Evolutionary conservation across 2,797 vertebrate species (phyloP).

Genomic region (Lutra lutra): DNA sequence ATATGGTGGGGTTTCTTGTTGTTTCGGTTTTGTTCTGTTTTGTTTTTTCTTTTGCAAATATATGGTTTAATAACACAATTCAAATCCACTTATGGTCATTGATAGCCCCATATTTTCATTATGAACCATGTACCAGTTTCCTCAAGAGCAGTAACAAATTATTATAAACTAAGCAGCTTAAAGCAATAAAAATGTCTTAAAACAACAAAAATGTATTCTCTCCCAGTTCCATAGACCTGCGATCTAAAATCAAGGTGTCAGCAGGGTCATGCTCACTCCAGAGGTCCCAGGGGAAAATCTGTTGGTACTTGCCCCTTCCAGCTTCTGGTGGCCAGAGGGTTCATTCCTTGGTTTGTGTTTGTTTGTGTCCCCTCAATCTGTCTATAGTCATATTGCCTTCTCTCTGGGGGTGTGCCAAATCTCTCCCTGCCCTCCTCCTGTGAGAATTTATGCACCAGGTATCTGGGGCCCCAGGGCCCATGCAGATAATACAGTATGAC

Average conservation of each 20-base stretch:
- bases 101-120: slow-evolving; percentile 50
- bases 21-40: not conserved
- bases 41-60: not conserved
- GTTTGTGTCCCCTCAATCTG: not conserved
- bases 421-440: not conserved
- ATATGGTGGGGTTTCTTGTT: not conserved
- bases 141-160: not conserved
- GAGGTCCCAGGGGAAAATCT: not conserved
- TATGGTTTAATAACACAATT: slow-evolving; percentile 59
- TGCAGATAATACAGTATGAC: not conserved
- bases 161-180: not conserved
- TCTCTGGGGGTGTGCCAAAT: not conserved
- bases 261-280: not conserved
- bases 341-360: not conserved
- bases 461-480: not conserved
- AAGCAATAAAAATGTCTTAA: not conserved
- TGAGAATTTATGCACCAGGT: not conserved
- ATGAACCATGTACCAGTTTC: not conserved
- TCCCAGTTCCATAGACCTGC: not conserved
- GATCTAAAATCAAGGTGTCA: not conserved
- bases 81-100: not conserved
- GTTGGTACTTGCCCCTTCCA: not conserved
- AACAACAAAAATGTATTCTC: not conserved
- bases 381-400: not conserved
- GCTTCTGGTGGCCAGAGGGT: not conserved